Conservation (phyloP, 23 tunicate species). For the Styela plicata region DNA sequence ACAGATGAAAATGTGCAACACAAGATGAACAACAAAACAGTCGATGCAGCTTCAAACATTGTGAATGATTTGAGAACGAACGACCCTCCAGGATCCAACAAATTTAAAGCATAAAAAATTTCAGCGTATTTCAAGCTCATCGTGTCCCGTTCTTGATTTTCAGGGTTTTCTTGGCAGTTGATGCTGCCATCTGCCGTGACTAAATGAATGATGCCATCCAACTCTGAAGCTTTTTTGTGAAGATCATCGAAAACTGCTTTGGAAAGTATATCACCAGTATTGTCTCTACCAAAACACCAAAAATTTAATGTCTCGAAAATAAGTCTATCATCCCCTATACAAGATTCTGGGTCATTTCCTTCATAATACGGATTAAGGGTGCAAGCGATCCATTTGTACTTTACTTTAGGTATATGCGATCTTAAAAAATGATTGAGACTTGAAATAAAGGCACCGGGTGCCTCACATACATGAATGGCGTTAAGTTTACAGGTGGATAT, state of each 20-base stretch:
- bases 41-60: conserved; percentile 63
- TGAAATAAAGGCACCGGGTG: conserved; percentile 95
- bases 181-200: conserved; percentile 90
- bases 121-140: conserved; percentile 63
- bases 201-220: conserved; percentile 9
- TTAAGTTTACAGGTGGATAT: conserved; percentile 1
- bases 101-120: conserved; percentile 33
- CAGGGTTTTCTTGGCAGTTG: conserved; percentile 67
- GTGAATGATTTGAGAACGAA: conserved; percentile 88
- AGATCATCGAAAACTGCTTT: conserved; percentile 9
- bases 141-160: conserved; percentile 59
- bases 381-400: conserved; percentile 73
- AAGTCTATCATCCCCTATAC: conserved; percentile 79
- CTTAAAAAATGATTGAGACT: conserved; percentile 68
- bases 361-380: conserved; percentile 95
- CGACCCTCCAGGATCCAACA: conserved; percentile 46
- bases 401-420: conserved; percentile 14
- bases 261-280: conserved; percentile 83
- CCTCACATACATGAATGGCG: conserved; percentile 95
- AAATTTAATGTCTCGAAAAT: conserved; percentile 51
- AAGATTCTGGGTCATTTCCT: conserved; percentile 71
- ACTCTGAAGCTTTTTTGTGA: conserved; percentile 25
- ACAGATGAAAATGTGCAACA: conserved; percentile 49
- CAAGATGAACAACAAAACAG: conserved; percentile 48
- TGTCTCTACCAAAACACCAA: conserved; percentile 95